Base-by-base conservation (phyloP, 2,888 invertebrate species). In the Watsonalla cultraria region DNA sequence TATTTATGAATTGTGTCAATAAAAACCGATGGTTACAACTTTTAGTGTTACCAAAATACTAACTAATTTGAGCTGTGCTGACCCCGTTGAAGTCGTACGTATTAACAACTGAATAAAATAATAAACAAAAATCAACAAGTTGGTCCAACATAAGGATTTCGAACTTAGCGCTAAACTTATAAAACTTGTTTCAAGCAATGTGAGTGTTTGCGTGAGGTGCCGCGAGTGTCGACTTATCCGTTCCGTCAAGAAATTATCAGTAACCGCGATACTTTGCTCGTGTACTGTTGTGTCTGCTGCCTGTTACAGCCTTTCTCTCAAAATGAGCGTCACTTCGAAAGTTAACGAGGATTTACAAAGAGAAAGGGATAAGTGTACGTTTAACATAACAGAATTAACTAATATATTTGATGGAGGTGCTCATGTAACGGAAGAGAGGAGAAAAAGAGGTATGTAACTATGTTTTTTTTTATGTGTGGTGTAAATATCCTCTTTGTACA, bases 341-440 rank as follows among this genome's bases (percentile, higher is more conserved):
- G 80, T 95, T 45, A 95, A 96, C 82, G 82, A 92, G 11, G 96
- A 96, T 86, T 87, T 96, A 59, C 90, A 91, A 73, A 93, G 90
- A 65, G 96, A 96, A 86, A 92, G 96, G 59, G 90, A 93, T 60
- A 94, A 93, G 66, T 96, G 96, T 68, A 93, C 93, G n/a, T 96
- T 96, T 76, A 91, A 94, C 76, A 85, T 93, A 2, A 82, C 88
- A 54, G 97, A 97, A 84, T 89, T 97, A 62, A 96, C 96, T 0
- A 85, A 95, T 75, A 91, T 96, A 62, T 91, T 96, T 64, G 95
- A 96, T 84, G 97, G 97, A 6, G 94, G 95, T n/a, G 84, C 86
- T 53, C 92, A 94, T 53, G 95, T 94, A 82, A 96, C 96, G 0
- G 85, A 90, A 52, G 93, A 94, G 68, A 93, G 96, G 62, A 94